These are phyloP conservation scores for Scaptodrosophila latifasciaeformis DNA, from an alignment of 2,888 invertebrate genomes.

Conservation along the genomic window DNA sequence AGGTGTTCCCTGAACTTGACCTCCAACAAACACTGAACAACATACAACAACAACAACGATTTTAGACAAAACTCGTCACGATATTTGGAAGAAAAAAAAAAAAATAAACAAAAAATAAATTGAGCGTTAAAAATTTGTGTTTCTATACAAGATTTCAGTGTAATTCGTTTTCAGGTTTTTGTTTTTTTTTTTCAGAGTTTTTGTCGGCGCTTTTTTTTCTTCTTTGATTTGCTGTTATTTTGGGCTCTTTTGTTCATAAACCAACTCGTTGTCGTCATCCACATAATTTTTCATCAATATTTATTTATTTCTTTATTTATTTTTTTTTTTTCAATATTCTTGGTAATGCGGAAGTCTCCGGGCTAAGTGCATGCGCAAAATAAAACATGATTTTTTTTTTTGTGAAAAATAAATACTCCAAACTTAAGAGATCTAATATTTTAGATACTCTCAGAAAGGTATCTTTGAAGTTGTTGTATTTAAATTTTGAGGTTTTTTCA, in stretches of 20 bases:
- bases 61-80: conserved; percentile 10
- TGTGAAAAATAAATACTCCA: no score
- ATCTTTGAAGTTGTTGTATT: no score
- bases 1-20: conserved; percentile 64
- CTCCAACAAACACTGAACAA: conserved; percentile 34
- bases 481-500: no score
- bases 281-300: background rate
- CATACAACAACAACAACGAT: conserved; percentile 10
- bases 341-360: no score
- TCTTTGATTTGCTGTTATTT: no score
- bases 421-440: no score
- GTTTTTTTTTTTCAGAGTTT: background rate
- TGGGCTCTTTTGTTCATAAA: no score
- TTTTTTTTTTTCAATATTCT: no score
- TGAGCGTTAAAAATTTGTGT: conserved; percentile 26
- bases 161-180: background rate
- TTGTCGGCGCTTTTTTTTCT: background rate
- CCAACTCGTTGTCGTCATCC: background rate
- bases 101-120: no score
- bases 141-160: background rate
- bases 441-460: no score
- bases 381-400: no score
- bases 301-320: background rate
- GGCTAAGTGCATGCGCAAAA: no score
- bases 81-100: background rate